Conservation (phyloP, 1,140 invertebrate genomes). For the Zaprionus ghesquierei region DNA sequence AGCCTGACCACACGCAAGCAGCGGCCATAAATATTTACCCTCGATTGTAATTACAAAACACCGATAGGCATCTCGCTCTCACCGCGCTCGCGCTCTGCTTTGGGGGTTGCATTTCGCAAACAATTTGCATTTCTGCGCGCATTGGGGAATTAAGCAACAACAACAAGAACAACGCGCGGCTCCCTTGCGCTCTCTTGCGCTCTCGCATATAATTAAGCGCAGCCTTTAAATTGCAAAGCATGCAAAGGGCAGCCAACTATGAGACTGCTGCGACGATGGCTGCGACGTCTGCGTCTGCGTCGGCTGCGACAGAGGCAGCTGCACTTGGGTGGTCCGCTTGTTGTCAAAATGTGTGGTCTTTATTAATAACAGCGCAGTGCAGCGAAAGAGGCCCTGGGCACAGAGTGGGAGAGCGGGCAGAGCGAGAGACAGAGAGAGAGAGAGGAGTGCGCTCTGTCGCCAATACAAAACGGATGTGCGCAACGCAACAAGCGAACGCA, state of each 20-base stretch:
- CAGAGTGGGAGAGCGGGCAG: too few species aligned
- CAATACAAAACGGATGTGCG: slow-evolving; percentile 76
- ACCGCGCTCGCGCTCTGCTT: not conserved
- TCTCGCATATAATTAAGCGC: slow-evolving; percentile 73
- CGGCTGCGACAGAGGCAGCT: slow-evolving; percentile 47
- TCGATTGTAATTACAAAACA: slow-evolving; percentile 78
- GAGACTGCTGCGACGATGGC: slow-evolving; percentile 19
- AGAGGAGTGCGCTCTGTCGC: slow-evolving; percentile 51
- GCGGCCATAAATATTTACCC: slow-evolving; percentile 74
- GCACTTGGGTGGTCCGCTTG: slow-evolving; percentile 80
- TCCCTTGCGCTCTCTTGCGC: slow-evolving; percentile 2
- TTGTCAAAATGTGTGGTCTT: slow-evolving; percentile 83
- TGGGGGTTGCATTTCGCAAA: slow-evolving; percentile 50
- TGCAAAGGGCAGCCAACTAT: slow-evolving; percentile 48
- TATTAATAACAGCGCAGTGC: slow-evolving; percentile 77
- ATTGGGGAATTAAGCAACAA: slow-evolving; percentile 71
- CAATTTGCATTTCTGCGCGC: slow-evolving; percentile 68
- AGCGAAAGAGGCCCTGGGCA: slow-evolving; percentile 33
- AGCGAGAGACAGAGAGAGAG: not conserved
- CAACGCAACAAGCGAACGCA: slow-evolving; percentile 7
- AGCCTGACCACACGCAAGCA: slow-evolving; percentile 65
- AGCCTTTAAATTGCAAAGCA: slow-evolving; percentile 74
- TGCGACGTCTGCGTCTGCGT: not conserved
- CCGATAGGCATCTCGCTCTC: slow-evolving; percentile 67
- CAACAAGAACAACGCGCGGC: slow-evolving; percentile 33